phyloP scores from a whole-genome alignment of 2,113 vertebrate species.

The Oplegnathus fasciatus region DNA sequence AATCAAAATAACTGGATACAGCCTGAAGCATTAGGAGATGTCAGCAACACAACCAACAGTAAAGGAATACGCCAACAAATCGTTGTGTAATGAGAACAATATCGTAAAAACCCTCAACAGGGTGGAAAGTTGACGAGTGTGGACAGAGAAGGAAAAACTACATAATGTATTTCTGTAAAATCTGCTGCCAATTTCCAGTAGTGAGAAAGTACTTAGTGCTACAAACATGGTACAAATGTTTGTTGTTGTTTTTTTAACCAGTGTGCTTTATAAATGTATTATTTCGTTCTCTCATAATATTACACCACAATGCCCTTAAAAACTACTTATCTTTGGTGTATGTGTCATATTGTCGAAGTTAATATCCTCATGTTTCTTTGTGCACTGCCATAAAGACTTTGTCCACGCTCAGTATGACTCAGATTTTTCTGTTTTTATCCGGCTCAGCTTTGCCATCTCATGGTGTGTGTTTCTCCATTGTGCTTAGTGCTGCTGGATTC shows the following conservation, averaged over 20 bases:
- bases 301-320: neutral
- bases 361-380: neutral
- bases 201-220: neutral
- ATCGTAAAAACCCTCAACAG: neutral
- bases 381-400: neutral
- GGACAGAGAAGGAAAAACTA: neutral
- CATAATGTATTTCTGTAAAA: neutral
- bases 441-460: neutral
- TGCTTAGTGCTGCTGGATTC: neutral
- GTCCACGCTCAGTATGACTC: neutral
- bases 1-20: neutral
- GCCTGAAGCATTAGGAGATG: neutral
- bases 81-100: neutral
- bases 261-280: neutral
- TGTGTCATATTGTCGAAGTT: neutral
- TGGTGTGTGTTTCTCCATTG: neutral
- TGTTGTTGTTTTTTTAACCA: too few relatives aligned
- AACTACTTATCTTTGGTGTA: neutral
- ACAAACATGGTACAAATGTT: neutral
- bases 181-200: neutral
- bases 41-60: neutral
- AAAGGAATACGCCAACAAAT: constrained; percentile 1
- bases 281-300: neutral
- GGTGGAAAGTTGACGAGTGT: neutral
- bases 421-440: neutral